Evolutionary conservation across 2,113 vertebrate genomes (phyloP), one percentile per base, ranked within the genome.

Genomic region (Scytalopus superciliaris): DNA sequence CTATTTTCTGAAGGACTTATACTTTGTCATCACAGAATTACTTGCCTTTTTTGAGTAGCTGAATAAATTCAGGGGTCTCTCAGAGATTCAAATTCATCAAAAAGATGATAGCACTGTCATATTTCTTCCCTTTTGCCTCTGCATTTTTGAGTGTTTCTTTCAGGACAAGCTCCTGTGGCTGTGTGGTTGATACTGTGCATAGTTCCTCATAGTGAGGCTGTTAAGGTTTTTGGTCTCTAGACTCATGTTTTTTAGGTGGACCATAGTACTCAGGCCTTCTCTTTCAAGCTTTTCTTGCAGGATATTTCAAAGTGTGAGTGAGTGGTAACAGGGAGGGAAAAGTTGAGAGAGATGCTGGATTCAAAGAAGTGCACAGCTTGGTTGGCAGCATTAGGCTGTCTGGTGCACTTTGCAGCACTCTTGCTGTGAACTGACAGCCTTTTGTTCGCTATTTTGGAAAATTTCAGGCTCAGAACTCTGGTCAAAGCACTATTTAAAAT

Each of bases 341-440:
- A 67, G 55, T 82, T 90, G 55, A 37, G 19, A 25, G 52, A 88
- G 55, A 56, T 68, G 31, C 19, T 73, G 56, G 39, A 68, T 84
- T 81, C 47, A 44, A 45, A 83, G 53, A 73, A 92, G 22, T 25
- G 35, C 62, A 56, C 17, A 68, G 68, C 49, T 79, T 82, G 49
- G 93, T 89, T 70, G 79, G 30, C 50, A 87, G 63, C 35, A 19
- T 72, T 78, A 67, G 47, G 45, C 4, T 85, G 31, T 73, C 40
- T 66, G 57, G 30, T 70, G 75, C 14, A 18, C 76, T 87, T 96
- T 66, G 67, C 57, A 85, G 79, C 24, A 35, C 2, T 1, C 76
- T 95, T 94, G 52, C 86, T 91, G 73, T 93, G 93, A 92, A 24
- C 72, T 95, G 88, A 75, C 52, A 92, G 73, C 24, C 66, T 94